Conservation (phyloP, 2,888 invertebrate species). For the Dolomedes plantarius region DNA sequence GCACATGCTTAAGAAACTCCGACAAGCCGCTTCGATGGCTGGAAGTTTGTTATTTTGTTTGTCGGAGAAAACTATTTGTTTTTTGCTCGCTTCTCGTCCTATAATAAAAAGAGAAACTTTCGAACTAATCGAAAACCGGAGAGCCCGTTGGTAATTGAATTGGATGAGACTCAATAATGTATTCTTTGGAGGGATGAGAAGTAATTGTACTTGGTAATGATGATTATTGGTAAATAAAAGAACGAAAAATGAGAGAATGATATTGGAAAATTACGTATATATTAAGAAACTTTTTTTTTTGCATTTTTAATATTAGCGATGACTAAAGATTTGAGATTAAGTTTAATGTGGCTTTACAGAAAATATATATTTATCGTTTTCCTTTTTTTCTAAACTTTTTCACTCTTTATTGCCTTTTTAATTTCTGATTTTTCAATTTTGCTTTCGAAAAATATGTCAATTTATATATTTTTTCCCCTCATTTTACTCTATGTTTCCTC, state of each 20-base stretch:
- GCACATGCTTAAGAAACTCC: constrained; percentile 39
- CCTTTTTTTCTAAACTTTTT: no score
- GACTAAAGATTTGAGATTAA: no score
- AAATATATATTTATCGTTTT: no score
- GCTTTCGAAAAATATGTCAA: no score
- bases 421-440: no score
- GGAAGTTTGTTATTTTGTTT: constrained; percentile 6
- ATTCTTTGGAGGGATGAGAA: not conserved
- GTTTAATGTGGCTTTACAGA: no score
- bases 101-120: not conserved
- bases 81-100: not conserved
- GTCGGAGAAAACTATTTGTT: not conserved
- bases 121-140: not conserved
- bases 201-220: not conserved
- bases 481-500: no score
- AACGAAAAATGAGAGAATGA: not conserved
- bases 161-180: not conserved
- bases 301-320: no score
- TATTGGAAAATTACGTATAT: not conserved
- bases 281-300: not conserved
- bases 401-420: no score
- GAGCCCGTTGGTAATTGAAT: constrained; percentile 7
- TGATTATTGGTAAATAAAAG: not conserved
- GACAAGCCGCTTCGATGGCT: not conserved
- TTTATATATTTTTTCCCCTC: no score